phyloP scores from a whole-genome alignment of 1,140 invertebrate genomes.

The Berghia stephanieae region DNA sequence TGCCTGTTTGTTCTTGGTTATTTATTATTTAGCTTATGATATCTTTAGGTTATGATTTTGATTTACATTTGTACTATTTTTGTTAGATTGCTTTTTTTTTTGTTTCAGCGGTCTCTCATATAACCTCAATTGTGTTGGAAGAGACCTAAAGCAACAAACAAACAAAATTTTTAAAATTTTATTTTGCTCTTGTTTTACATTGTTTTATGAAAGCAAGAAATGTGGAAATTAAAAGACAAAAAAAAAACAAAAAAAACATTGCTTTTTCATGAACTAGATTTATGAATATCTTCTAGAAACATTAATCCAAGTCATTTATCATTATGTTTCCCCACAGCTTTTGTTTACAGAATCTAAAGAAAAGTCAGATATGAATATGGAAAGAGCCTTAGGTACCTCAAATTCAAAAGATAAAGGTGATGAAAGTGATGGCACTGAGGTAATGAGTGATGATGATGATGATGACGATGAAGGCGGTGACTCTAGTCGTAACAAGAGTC shows the following conservation, averaged over 20 bases:
- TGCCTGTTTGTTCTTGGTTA: too few relatives aligned
- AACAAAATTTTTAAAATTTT: neutral
- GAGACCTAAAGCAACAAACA: neutral
- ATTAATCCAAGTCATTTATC: neutral
- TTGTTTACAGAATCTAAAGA: slow-evolving; percentile 63
- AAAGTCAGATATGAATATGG: slow-evolving; percentile 51
- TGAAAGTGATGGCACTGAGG: slow-evolving; percentile 35
- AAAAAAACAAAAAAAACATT: too few relatives aligned
- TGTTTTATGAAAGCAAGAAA: too few relatives aligned
- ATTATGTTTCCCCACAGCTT: slow-evolving; percentile 40
- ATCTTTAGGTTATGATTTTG: too few relatives aligned
- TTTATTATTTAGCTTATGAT: too few relatives aligned
- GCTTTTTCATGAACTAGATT: neutral
- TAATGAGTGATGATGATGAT: slow-evolving; percentile 32
- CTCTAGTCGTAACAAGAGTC: slow-evolving; percentile 23
- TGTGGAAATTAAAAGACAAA: too few relatives aligned
- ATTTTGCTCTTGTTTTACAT: neutral
- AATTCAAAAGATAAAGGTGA: slow-evolving; percentile 32
- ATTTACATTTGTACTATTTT: too few relatives aligned
- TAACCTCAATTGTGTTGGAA: too few relatives aligned
- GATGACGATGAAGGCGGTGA: slow-evolving; percentile 28
- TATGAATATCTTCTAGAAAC: neutral
- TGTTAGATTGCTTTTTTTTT: too few relatives aligned
- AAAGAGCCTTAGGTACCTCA: slow-evolving; percentile 42
- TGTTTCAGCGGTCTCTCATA: too few relatives aligned